Percentiles rank a stretch among this genome's conserved stretches.
Conservation (phyloP, 2,888 invertebrate genomes). For the Phengaris alcon region DNA sequence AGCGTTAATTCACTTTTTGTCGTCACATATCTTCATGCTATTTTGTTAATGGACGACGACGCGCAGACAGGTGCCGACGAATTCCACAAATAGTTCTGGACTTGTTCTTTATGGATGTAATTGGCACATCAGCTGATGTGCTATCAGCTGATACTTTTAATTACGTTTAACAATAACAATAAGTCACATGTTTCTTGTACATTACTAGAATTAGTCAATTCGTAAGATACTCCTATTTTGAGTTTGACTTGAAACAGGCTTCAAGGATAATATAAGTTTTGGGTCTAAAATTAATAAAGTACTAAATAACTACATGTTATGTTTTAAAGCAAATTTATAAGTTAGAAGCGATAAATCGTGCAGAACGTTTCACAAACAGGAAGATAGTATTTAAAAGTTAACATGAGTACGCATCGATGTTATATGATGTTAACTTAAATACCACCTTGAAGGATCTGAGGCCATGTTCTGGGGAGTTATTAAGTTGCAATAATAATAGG, state of each 20-base stretch:
- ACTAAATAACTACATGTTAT: neutral
- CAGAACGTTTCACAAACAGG: neutral
- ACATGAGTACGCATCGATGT: slow-evolving; percentile 19
- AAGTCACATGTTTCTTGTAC: neutral
- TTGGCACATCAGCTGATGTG: slow-evolving; percentile 20
- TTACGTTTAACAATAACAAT: neutral
- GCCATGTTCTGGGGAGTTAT: slow-evolving; percentile 30
- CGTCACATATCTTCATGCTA: slow-evolving; percentile 24
- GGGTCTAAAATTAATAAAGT: neutral
- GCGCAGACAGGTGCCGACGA: slow-evolving; percentile 14
- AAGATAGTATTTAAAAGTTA: slow-evolving; percentile 21
- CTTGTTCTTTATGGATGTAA: slow-evolving; percentile 13
- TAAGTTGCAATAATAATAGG: slow-evolving; percentile 37
- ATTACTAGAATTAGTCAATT: neutral
- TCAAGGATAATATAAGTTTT: too few species aligned
- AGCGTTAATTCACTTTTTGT: slow-evolving; percentile 26
- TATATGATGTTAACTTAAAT: slow-evolving; percentile 31
- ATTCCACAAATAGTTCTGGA: slow-evolving; percentile 19
- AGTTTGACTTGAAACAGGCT: neutral
- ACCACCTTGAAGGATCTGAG: slow-evolving; percentile 26
- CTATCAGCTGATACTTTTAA: slow-evolving; percentile 22
- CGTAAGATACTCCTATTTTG: neutral
- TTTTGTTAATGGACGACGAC: slow-evolving; percentile 26
- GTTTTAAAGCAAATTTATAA: neutral
- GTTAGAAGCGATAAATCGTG: neutral